These are phyloP conservation scores for Anseranas semipalmata DNA, from an alignment of 2,113 vertebrate species.

Conservation along the genomic window DNA sequence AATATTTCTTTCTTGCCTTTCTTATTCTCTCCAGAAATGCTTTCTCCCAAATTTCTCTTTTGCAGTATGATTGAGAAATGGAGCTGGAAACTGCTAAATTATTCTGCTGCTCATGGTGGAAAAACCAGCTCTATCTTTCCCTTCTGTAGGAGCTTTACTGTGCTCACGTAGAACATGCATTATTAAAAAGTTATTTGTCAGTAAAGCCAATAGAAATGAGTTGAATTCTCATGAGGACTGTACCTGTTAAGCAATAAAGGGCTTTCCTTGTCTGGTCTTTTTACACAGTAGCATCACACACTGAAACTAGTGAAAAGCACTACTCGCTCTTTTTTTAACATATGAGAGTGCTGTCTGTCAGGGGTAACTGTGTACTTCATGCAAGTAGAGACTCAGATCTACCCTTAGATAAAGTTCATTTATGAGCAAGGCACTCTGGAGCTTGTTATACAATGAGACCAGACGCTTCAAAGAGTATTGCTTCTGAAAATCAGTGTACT, in stretches of 20 bases:
- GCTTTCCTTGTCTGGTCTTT: background rate
- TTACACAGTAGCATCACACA: background rate
- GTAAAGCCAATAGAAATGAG: slow-evolving; percentile 16
- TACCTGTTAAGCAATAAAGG: background rate
- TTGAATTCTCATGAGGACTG: background rate
- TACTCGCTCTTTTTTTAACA: background rate
- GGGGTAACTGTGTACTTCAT: background rate
- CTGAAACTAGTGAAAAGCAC: background rate
- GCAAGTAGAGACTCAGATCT: background rate
- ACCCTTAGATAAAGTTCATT: background rate
- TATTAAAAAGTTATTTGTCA: slow-evolving; percentile 37
- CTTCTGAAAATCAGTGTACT: background rate
- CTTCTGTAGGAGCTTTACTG: background rate
- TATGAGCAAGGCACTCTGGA: background rate
- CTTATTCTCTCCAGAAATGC: background rate
- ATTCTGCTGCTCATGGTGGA: background rate
- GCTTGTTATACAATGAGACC: background rate
- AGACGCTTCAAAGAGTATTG: background rate
- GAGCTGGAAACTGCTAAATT: background rate
- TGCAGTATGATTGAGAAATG: background rate
- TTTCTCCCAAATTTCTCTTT: background rate
- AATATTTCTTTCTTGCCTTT: background rate
- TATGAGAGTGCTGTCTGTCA: background rate
- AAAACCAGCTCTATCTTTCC: background rate
- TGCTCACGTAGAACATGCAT: background rate